phyloP scores from a whole-genome alignment of 2,888 invertebrate species.

The Hofmannophila pseudospretella region DNA sequence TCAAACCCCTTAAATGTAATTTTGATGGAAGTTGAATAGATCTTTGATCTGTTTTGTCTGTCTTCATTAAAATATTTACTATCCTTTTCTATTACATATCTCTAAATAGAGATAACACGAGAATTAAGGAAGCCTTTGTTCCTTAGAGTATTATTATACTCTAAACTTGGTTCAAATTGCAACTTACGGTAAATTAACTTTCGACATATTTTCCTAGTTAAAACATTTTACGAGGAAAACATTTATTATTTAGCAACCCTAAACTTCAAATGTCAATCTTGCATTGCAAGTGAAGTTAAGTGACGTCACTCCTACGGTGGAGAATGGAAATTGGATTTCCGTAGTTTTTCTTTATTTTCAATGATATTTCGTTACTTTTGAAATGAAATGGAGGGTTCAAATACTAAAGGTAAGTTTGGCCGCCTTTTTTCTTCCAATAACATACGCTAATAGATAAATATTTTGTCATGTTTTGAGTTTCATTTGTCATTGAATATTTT shows the following conservation, averaged over 20 bases:
- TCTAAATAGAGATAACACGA: no score
- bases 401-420: conserved; percentile 44
- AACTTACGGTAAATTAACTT: no score
- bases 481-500: conserved; percentile 43
- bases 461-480: conserved; percentile 34
- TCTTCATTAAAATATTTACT: no score
- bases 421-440: neutral
- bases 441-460: neutral
- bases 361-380: conserved; percentile 30
- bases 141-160: no score
- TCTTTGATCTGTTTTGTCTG: no score
- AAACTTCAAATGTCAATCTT: conserved; percentile 3
- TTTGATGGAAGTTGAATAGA: no score
- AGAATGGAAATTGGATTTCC: conserved; percentile 26
- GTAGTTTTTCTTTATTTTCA: conserved; percentile 19
- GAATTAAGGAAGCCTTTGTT: no score
- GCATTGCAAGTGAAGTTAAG: conserved; percentile 4
- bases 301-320: conserved; percentile 27
- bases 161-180: no score
- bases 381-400: conserved; percentile 66
- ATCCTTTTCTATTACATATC: no score
- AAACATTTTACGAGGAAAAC: no score
- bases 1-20: no score
- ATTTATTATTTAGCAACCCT: conserved; percentile 1
- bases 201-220: no score